These are phyloP conservation scores for Hippocampus abdominalis DNA, from an alignment of 2,113 vertebrate species.

Conservation along the genomic window DNA sequence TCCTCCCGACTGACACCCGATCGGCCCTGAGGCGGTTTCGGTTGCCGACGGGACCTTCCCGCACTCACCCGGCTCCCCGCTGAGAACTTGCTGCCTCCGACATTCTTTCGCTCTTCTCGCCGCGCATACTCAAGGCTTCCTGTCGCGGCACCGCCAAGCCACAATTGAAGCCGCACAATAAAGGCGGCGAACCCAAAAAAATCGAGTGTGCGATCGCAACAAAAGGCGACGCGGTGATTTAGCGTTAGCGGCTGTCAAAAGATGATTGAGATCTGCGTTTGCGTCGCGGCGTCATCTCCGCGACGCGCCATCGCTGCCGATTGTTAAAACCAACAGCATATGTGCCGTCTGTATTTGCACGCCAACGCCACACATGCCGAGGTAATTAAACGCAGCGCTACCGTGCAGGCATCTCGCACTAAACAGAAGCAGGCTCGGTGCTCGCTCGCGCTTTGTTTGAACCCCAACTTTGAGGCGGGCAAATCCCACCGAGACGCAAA, in stretches of 20 bases:
- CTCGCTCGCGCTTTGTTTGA: neutral
- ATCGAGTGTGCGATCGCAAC: neutral
- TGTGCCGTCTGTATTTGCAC: neutral
- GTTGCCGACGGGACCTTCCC: neutral
- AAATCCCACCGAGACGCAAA: neutral
- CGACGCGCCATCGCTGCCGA: neutral
- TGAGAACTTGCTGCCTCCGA: neutral
- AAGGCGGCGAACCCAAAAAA: neutral
- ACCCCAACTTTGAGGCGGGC: neutral
- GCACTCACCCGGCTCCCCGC: neutral
- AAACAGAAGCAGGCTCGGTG: constrained; percentile 4
- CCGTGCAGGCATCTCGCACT: neutral
- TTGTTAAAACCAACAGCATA: neutral
- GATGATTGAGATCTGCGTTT: neutral
- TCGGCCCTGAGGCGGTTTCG: neutral
- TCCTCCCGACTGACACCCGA: neutral
- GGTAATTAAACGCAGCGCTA: neutral
- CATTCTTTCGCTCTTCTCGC: neutral
- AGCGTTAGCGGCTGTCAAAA: neutral
- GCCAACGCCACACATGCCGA: neutral
- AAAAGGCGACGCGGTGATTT: neutral
- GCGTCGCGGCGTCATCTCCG: neutral
- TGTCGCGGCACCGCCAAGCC: neutral
- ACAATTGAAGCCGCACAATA: constrained; percentile 1
- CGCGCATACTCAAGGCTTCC: neutral